A percentile compares a stretch with the other conserved stretches of the same genome.
Evolutionary conservation across 2,797 vertebrate species (phyloP).

Genomic region (Pyrrhura leucotis): DNA sequence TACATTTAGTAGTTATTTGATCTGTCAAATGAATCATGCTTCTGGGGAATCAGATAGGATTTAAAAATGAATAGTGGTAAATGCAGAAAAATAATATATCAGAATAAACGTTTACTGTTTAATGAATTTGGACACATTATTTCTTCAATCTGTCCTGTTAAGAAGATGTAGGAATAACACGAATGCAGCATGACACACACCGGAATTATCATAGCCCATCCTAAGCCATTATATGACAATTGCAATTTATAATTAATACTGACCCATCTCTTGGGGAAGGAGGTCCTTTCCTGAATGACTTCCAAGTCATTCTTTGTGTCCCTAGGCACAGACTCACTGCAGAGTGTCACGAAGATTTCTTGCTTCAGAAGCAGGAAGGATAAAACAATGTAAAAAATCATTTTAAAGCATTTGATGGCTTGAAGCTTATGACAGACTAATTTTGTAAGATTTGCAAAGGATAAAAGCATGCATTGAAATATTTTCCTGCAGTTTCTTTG

Average conservation of each 20-base stretch:
- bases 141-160: not conserved
- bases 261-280: not conserved
- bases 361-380: constrained; percentile 6
- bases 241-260: not conserved
- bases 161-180: not conserved
- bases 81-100: not conserved
- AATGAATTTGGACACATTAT: not conserved
- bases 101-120: not conserved
- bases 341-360: not conserved
- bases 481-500: not conserved
- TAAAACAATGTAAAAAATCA: not conserved
- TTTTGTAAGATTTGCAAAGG: not conserved
- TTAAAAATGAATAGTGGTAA: not conserved
- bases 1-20: constrained; percentile 8
- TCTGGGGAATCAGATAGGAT: not conserved
- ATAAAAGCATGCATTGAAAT: not conserved
- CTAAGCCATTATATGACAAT: not conserved
- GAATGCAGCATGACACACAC: not conserved
- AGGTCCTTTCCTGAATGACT: not conserved
- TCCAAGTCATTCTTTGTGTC: constrained; percentile 15
- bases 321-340: not conserved
- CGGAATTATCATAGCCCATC: not conserved
- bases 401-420: not conserved
- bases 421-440: not conserved
- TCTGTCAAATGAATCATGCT: constrained; percentile 41